A percentile compares a stretch with the other conserved stretches of the same genome.
phyloP scores from a whole-genome alignment of 2,113 vertebrate genomes.

The Tinamus guttatus region DNA sequence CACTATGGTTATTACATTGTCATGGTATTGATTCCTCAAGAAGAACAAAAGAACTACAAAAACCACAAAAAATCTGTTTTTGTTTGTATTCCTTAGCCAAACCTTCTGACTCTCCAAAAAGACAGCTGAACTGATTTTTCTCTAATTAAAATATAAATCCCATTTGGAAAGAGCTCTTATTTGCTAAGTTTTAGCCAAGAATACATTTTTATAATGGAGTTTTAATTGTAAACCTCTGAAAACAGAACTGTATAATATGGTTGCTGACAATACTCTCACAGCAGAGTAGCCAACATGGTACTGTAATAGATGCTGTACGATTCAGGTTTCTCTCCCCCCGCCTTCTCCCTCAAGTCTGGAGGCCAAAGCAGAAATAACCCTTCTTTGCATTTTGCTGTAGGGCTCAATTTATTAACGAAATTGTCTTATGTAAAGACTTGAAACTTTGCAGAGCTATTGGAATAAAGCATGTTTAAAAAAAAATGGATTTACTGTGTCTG shows the following conservation, averaged over 20 bases:
- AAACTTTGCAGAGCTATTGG: conserved; percentile 65
- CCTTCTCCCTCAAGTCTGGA: background rate
- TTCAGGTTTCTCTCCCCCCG: background rate
- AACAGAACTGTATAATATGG: background rate
- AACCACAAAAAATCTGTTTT: conserved; percentile 60
- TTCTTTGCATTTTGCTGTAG: conserved; percentile 29
- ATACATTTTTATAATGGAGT: conserved; percentile 17
- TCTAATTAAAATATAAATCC: conserved; percentile 60
- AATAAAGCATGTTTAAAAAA: conserved; percentile 59
- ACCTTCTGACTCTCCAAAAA: conserved; percentile 12
- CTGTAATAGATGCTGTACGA: background rate
- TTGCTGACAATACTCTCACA: background rate
- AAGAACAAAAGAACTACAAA: conserved; percentile 63
- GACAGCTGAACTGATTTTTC: conserved; percentile 46
- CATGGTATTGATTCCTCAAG: conserved; percentile 20
- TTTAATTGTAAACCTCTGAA: conserved; percentile 51
- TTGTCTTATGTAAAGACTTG: conserved; percentile 39
- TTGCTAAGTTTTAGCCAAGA: conserved; percentile 30
- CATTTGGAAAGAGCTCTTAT: background rate
- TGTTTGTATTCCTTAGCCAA: conserved; percentile 52
- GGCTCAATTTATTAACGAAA: conserved; percentile 20
- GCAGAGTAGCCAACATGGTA: background rate
- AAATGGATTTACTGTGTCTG: conserved; percentile 61
- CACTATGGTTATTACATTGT: conserved; percentile 6
- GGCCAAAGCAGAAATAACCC: background rate